A percentile compares a stretch with the other conserved stretches of the same genome.
Conservation (phyloP, 2,888 invertebrate genomes). For the Graphium colonna region DNA sequence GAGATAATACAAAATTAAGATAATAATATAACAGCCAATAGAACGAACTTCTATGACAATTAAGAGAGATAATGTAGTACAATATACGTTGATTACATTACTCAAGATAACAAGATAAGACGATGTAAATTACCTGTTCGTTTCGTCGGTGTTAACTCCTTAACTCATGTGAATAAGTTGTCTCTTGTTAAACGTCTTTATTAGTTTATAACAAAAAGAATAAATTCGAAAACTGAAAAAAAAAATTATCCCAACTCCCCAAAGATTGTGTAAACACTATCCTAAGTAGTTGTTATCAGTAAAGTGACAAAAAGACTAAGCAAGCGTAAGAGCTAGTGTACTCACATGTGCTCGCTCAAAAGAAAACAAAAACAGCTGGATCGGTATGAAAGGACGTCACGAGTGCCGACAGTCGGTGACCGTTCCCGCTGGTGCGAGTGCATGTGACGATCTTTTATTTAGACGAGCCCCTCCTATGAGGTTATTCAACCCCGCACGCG, state of each 20-base stretch:
- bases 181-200: too few relatives aligned
- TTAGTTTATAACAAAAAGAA: too few relatives aligned
- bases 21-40: constrained; percentile 15
- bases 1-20: constrained; percentile 4
- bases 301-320: constrained; percentile 7
- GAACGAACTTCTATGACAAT: constrained; percentile 22
- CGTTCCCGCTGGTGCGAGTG: constrained; percentile 39
- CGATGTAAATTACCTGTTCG: constrained; percentile 4
- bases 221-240: too few relatives aligned
- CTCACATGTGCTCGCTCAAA: constrained; percentile 24
- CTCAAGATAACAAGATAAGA: constrained; percentile 34
- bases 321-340: constrained; percentile 9
- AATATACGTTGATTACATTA: constrained; percentile 33
- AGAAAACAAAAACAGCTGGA: constrained; percentile 41
- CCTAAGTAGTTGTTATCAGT: neutral
- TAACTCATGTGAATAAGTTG: constrained; percentile 3
- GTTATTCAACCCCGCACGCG: constrained; percentile 61
- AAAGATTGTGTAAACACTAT: neutral
- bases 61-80: constrained; percentile 40
- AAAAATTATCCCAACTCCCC: too few relatives aligned
- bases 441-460: constrained; percentile 69
- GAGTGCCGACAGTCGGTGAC: constrained; percentile 43
- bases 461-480: constrained; percentile 65
- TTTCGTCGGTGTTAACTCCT: neutral
- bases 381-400: constrained; percentile 45